A percentile compares a stretch with the other conserved stretches of the same genome.
phyloP scores from a whole-genome alignment of 1,140 invertebrate genomes.

The Microvelia longipes region DNA sequence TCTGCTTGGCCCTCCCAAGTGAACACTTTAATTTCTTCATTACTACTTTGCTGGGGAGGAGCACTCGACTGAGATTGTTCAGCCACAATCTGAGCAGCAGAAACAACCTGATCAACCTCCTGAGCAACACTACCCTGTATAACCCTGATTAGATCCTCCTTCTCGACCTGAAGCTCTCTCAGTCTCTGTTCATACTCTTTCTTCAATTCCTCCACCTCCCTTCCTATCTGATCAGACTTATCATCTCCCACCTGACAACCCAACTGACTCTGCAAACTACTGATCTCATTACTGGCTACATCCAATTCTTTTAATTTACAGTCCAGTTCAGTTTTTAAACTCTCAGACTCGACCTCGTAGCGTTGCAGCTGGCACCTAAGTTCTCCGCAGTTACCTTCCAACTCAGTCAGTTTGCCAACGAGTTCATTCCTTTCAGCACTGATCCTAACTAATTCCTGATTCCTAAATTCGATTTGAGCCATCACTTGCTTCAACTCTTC shows the following conservation, averaged over 20 bases:
- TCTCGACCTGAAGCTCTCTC: background rate
- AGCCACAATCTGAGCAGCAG: background rate
- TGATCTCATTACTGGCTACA: background rate
- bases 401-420: conserved; percentile 22
- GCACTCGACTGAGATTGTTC: too few species aligned
- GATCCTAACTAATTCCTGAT: conserved; percentile 11
- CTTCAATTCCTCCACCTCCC: background rate
- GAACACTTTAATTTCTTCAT: conserved; percentile 2
- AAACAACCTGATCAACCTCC: background rate
- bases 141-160: background rate
- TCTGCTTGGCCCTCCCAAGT: conserved; percentile 1
- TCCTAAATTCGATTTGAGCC: conserved; percentile 8
- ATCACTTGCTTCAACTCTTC: conserved; percentile 14
- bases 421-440: conserved; percentile 11
- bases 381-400: conserved; percentile 9
- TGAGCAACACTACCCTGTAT: background rate
- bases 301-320: conserved; percentile 1
- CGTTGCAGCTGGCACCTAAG: conserved; percentile 14
- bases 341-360: conserved; percentile 5
- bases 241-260: background rate
- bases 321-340: background rate
- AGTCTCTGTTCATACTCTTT: background rate
- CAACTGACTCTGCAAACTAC: background rate
- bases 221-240: background rate
- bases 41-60: background rate